Conservation (phyloP, 2,888 invertebrate genomes). For the Drosophila hamatofila region DNA sequence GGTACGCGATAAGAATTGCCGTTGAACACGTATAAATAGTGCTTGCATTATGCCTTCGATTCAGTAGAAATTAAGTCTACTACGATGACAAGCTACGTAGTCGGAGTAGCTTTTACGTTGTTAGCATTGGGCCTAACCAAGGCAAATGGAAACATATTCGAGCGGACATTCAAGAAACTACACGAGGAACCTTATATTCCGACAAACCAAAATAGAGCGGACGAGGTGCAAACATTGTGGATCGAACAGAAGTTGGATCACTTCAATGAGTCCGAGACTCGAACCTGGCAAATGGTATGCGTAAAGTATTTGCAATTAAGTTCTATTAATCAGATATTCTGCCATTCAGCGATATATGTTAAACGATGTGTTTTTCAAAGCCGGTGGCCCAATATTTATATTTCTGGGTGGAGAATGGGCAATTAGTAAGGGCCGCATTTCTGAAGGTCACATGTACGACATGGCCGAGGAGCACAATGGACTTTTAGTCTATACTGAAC, state of each 20-base stretch:
- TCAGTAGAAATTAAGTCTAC: conserved; percentile 43
- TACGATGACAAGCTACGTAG: conserved; percentile 48
- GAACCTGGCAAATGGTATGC: conserved; percentile 86
- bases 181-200: conserved; percentile 86
- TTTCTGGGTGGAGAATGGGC: conserved; percentile 90
- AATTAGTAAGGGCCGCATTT: conserved; percentile 87
- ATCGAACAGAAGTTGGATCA: conserved; percentile 87
- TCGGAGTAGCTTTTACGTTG: conserved; percentile 39
- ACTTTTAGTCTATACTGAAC: conserved; percentile 91
- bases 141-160: conserved; percentile 63
- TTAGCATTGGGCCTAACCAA: conserved; percentile 28
- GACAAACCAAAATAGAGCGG: conserved; percentile 53
- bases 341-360: conserved; percentile 86
- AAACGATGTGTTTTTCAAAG: conserved; percentile 85
- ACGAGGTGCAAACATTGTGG: conserved; percentile 82
- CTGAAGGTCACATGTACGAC: conserved; percentile 88
- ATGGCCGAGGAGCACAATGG: conserved; percentile 87
- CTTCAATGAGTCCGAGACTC: conserved; percentile 86
- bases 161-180: conserved; percentile 72
- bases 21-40: conserved; percentile 18
- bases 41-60: conserved; percentile 4
- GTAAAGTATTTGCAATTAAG: neutral
- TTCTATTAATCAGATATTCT: neutral
- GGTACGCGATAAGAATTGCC: conserved; percentile 49
- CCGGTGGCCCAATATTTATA: conserved; percentile 88